A percentile compares a stretch with the other conserved stretches of the same genome.
Evolutionary conservation across 2,113 vertebrate genomes (phyloP).

Genomic region (Sander lucioperca): DNA sequence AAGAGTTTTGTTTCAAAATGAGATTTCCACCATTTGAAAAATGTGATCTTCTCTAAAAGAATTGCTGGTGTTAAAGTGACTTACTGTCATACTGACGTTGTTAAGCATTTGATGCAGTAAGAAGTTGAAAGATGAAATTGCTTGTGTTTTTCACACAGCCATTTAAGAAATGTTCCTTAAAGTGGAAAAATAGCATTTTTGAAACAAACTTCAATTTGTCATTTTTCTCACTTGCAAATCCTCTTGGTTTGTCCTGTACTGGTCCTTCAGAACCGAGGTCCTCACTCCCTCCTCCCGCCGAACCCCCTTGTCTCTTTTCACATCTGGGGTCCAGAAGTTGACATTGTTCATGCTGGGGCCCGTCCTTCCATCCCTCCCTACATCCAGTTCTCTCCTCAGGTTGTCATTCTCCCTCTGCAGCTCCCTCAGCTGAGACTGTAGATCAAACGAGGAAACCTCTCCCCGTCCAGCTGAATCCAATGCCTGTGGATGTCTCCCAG

Average conservation of each 20-base stretch:
- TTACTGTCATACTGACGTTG: neutral
- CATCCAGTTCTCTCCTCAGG: slow-evolving; percentile 92
- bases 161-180: neutral
- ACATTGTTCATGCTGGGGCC: slow-evolving; percentile 91
- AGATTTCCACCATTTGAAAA: neutral
- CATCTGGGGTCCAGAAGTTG: slow-evolving; percentile 95
- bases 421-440: slow-evolving; percentile 93
- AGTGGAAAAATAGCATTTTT: neutral
- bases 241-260: slow-evolving; percentile 91
- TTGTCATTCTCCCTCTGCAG: slow-evolving; percentile 93
- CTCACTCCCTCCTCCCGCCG: slow-evolving; percentile 92
- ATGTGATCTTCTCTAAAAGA: neutral
- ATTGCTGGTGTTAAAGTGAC: neutral
- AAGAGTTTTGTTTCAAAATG: slow-evolving; percentile 8
- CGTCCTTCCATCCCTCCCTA: slow-evolving; percentile 89
- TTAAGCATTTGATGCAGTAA: neutral
- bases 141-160: neutral
- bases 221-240: slow-evolving; percentile 90
- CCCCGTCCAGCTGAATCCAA: slow-evolving; percentile 55
- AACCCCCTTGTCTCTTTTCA: slow-evolving; percentile 90
- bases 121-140: neutral
- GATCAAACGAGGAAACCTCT: slow-evolving; percentile 88
- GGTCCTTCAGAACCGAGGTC: slow-evolving; percentile 91
- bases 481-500: slow-evolving; percentile 68
- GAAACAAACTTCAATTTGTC: neutral